Evolutionary conservation across 2,888 invertebrate genomes (phyloP).

Genomic region (Noctua janthina): DNA sequence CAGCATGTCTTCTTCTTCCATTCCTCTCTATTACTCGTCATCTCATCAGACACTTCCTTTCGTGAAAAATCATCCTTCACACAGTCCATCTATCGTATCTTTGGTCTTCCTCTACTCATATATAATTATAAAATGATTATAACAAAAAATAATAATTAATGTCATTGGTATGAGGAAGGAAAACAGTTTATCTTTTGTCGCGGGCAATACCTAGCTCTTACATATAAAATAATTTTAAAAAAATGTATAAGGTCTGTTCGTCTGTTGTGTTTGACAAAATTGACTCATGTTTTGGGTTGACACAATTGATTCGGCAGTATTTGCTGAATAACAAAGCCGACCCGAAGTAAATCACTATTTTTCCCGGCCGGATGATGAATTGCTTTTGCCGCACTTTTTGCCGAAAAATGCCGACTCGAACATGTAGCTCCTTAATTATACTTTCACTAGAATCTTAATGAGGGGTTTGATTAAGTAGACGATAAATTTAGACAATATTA

Average conservation of each 20-base stretch:
- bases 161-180: background rate
- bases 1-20: too few species aligned
- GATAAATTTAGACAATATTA: conserved; percentile 9
- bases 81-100: too few species aligned
- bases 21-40: too few species aligned
- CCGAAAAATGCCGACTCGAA: background rate
- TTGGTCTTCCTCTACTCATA: too few species aligned
- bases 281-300: background rate
- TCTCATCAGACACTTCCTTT: too few species aligned
- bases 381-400: background rate
- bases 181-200: background rate
- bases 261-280: background rate
- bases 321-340: background rate
- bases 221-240: background rate
- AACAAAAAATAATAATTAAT: background rate
- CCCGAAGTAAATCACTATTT: too few species aligned
- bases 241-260: fast-evolving
- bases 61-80: too few species aligned
- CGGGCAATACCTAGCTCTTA: background rate
- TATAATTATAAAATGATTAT: background rate
- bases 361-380: background rate
- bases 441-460: background rate
- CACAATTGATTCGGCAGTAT: background rate
- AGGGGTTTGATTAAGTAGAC: background rate
- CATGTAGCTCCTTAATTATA: background rate